phyloP scores from a whole-genome alignment of 2,797 vertebrate genomes.

The Hydrocynus forskahlii region DNA sequence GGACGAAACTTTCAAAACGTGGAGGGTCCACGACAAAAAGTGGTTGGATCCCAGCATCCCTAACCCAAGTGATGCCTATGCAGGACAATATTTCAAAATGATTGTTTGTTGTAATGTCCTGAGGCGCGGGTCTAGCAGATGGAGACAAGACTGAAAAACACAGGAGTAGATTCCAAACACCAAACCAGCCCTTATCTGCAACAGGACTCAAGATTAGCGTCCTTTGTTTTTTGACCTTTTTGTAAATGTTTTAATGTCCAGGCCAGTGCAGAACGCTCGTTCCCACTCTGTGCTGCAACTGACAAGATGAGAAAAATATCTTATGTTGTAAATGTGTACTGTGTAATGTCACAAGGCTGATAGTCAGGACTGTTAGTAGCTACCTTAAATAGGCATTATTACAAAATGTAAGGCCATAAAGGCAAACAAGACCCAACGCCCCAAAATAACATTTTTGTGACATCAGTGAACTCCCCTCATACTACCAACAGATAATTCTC shows the following conservation, averaged over 20 bases:
- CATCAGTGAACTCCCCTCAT: constrained; percentile 4
- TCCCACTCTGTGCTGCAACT: constrained; percentile 12
- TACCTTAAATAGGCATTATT: constrained; percentile 27
- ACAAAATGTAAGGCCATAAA: constrained; percentile 16
- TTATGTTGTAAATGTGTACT: constrained; percentile 28
- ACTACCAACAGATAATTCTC: constrained; percentile 4
- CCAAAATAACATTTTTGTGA: constrained; percentile 25
- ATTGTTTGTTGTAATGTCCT: not conserved
- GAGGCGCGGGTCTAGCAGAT: not conserved
- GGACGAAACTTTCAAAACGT: too few species aligned
- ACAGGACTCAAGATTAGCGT: not conserved
- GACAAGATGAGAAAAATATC: not conserved
- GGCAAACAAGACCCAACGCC: constrained; percentile 13
- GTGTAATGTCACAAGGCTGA: constrained; percentile 24
- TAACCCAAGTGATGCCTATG: not conserved
- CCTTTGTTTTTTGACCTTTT: constrained; percentile 8
- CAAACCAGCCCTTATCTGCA: not conserved
- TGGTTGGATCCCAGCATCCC: not conserved
- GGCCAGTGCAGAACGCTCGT: not conserved
- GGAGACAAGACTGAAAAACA: not conserved
- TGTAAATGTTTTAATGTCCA: constrained; percentile 22
- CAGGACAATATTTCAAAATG: not conserved
- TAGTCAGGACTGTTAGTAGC: constrained; percentile 44
- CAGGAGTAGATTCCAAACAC: not conserved
- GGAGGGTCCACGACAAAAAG: too few species aligned